A percentile compares a stretch with the other conserved stretches of the same genome.
These are phyloP conservation scores for Sogatella furcifera DNA, from an alignment of 1,140 invertebrate genomes.

Conservation along the genomic window DNA sequence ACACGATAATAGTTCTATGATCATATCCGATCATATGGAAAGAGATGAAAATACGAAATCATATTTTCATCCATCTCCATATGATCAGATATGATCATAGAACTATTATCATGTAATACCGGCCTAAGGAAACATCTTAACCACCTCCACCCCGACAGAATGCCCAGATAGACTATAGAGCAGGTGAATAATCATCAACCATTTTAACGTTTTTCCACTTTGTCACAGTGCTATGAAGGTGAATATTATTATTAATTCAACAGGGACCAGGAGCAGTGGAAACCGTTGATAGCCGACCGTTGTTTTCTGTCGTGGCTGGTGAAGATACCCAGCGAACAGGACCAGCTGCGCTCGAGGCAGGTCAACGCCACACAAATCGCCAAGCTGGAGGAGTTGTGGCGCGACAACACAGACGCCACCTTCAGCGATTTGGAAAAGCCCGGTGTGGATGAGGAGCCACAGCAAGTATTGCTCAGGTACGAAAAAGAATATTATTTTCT, in stretches of 20 bases:
- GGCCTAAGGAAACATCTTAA: too few species aligned
- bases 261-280: constrained; percentile 96
- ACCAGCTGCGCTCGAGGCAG: constrained; percentile 88
- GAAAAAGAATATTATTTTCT: constrained; percentile 14
- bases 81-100: too few species aligned
- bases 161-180: too few species aligned
- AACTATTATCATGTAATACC: too few species aligned
- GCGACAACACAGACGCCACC: constrained; percentile 94
- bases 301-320: constrained; percentile 94
- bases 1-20: too few species aligned
- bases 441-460: constrained; percentile 93
- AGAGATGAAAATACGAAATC: too few species aligned
- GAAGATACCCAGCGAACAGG: constrained; percentile 89
- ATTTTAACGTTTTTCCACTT: too few species aligned
- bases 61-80: too few species aligned
- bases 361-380: constrained; percentile 95
- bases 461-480: constrained; percentile 78
- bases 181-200: too few species aligned
- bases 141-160: too few species aligned
- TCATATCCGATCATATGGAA: too few species aligned
- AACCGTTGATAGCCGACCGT: constrained; percentile 91
- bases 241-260: constrained; percentile 9
- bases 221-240: too few species aligned
- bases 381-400: constrained; percentile 97
- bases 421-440: constrained; percentile 97